Percentiles rank a stretch among this genome's conserved stretches.
phyloP scores from a whole-genome alignment of 2,888 invertebrate species.

The Agonopterix heracliana region DNA sequence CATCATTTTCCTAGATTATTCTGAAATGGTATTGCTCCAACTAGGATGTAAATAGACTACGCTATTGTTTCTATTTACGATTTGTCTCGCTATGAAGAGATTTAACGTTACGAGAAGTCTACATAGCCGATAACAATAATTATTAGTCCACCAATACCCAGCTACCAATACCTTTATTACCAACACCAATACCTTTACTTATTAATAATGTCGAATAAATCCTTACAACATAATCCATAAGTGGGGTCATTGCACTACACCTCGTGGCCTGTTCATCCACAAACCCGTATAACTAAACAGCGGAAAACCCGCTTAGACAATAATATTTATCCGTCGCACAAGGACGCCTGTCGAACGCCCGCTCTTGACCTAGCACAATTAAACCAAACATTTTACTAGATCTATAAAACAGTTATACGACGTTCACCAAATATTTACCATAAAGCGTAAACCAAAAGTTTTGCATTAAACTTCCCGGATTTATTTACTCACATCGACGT shows the following conservation, averaged over 20 bases:
- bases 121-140: no score
- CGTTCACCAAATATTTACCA: constrained; percentile 76
- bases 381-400: constrained; percentile 74
- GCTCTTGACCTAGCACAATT: constrained; percentile 76
- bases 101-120: no score
- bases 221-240: no score
- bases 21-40: no score
- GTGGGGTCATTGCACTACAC: constrained; percentile 40
- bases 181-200: no score
- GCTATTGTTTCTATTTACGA: no score
- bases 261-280: constrained; percentile 46
- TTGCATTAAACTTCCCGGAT: constrained; percentile 72
- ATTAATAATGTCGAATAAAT: no score
- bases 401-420: constrained; percentile 74
- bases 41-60: no score
- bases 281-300: constrained; percentile 60
- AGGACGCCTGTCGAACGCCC: constrained; percentile 73
- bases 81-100: no score
- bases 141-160: no score
- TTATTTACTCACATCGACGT: constrained; percentile 58
- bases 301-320: constrained; percentile 74
- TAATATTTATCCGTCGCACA: constrained; percentile 71
- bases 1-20: no score
- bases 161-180: no score
- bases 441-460: constrained; percentile 76